Evolutionary conservation across 2,797 vertebrate species (phyloP).

Genomic region (Anableps anableps): DNA sequence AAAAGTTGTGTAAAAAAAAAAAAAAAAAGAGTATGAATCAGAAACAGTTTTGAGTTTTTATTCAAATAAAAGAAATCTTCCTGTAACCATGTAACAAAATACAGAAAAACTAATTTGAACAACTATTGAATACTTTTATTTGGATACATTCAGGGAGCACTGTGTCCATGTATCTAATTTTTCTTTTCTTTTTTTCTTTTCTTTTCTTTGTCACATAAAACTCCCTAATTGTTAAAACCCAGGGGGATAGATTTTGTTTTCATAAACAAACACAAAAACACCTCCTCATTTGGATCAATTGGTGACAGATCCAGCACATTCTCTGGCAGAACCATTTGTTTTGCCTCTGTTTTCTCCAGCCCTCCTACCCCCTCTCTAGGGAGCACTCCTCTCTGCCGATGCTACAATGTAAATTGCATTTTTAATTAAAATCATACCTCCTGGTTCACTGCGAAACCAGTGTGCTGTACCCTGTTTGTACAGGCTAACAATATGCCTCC

Average conservation of each 20-base stretch:
- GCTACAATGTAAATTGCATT: constrained; percentile 57
- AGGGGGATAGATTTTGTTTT: constrained; percentile 27
- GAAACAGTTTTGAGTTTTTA: not conserved
- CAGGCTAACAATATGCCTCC: constrained; percentile 44
- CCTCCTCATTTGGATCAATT: constrained; percentile 53
- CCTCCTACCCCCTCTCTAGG: constrained; percentile 26
- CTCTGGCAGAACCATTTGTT: constrained; percentile 64
- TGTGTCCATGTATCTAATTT: not conserved
- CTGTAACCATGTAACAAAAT: not conserved
- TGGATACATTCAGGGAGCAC: not conserved
- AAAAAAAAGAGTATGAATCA: too few species aligned
- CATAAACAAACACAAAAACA: constrained; percentile 29
- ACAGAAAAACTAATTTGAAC: not conserved
- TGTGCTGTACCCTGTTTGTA: constrained; percentile 34
- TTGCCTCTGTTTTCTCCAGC: constrained; percentile 50
- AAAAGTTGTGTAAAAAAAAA: too few species aligned
- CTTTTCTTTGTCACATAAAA: not conserved
- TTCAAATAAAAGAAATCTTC: not conserved
- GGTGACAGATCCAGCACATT: constrained; percentile 32
- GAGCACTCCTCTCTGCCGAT: constrained; percentile 35
- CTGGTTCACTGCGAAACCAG: constrained; percentile 31
- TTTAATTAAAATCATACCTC: constrained; percentile 68
- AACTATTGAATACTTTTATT: not conserved
- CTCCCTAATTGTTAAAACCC: constrained; percentile 25
- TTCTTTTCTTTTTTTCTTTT: not conserved